Percentiles rank a stretch among this genome's conserved stretches.
These are phyloP conservation scores for Leucoraja erinaceus DNA, from an alignment of 2,113 vertebrate species.

Conservation along the genomic window DNA sequence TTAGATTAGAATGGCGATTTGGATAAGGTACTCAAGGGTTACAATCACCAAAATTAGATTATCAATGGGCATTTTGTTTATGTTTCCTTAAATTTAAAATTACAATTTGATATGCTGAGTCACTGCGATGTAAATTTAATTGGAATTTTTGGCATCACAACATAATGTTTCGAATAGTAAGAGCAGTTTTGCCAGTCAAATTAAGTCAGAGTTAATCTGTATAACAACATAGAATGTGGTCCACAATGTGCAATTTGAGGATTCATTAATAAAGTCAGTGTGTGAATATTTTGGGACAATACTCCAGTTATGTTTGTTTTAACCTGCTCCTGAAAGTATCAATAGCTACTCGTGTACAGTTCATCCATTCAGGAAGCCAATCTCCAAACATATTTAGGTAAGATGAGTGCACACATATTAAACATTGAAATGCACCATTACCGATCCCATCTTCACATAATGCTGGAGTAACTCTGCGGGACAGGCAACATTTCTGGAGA, in stretches of 20 bases:
- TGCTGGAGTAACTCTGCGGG: neutral
- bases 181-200: neutral
- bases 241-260: neutral
- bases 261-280: neutral
- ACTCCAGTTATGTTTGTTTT: neutral
- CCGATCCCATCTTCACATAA: neutral
- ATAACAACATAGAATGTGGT: neutral
- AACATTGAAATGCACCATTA: neutral
- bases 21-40: neutral
- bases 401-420: neutral
- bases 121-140: neutral
- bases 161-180: neutral
- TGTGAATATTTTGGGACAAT: neutral
- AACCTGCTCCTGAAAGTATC: neutral
- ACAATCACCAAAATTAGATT: neutral
- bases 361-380: neutral
- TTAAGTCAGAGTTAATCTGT: neutral
- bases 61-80: neutral
- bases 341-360: neutral
- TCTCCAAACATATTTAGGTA: neutral
- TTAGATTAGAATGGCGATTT: neutral
- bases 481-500: no score
- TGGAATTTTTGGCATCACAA: neutral
- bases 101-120: neutral
- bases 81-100: slow-evolving; percentile 4